Conservation (phyloP, 2,113 vertebrate genomes). For the Phalacrocorax brasilianus region DNA sequence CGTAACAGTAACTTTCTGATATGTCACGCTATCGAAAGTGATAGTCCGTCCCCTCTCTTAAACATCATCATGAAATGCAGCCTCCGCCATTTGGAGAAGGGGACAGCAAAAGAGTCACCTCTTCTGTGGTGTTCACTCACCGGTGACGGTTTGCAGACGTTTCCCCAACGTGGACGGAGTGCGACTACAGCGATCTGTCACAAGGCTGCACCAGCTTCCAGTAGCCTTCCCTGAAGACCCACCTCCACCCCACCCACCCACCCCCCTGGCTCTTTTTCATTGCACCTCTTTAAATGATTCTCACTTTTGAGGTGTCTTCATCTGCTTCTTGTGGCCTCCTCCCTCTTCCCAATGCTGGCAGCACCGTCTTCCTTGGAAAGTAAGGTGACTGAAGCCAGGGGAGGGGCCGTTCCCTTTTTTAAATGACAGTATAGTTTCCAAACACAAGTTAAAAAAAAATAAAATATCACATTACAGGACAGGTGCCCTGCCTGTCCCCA, state of each 20-base stretch:
- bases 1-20: neutral
- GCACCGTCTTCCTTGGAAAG: neutral
- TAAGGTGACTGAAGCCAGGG: neutral
- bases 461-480: neutral
- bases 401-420: neutral
- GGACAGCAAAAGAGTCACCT: neutral
- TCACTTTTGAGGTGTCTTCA: neutral
- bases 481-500: neutral
- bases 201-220: neutral
- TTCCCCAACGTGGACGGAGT: neutral
- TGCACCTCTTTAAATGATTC: neutral
- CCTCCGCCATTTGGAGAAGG: neutral
- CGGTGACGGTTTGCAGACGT: neutral
- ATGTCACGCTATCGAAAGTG: neutral
- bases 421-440: neutral
- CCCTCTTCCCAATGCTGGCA: neutral
- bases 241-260: no score
- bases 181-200: neutral
- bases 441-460: neutral
- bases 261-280: neutral
- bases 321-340: neutral
- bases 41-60: neutral
- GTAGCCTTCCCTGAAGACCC: neutral
- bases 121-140: neutral
- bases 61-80: neutral